Evolutionary conservation across 1,140 invertebrate species (phyloP).

Genomic region (Nilaparvata lugens): DNA sequence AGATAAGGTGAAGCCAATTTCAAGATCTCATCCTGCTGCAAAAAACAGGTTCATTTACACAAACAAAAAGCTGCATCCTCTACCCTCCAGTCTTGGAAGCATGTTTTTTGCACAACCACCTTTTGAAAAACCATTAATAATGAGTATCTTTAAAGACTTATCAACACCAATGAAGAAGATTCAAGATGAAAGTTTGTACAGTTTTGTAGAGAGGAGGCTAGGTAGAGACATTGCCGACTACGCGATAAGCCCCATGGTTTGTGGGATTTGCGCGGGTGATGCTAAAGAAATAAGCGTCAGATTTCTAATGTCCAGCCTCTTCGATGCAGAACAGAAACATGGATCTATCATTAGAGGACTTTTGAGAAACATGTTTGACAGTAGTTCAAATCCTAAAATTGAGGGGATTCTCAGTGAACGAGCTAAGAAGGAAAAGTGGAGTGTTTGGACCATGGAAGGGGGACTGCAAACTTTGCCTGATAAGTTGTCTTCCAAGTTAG

Average conservation of each 20-base stretch:
- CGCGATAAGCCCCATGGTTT: conserved; percentile 73
- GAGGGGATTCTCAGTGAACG: conserved; percentile 34
- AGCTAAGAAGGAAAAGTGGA: conserved; percentile 63
- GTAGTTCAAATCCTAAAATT: conserved; percentile 15
- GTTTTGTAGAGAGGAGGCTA: conserved; percentile 72
- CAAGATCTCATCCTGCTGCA: conserved; percentile 48
- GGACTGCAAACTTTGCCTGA: conserved; percentile 68
- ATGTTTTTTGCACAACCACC: conserved; percentile 57
- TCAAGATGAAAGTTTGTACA: conserved; percentile 76
- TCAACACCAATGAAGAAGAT: conserved; percentile 35
- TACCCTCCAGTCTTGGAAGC: conserved; percentile 54
- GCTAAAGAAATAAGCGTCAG: conserved; percentile 79
- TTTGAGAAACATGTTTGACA: conserved; percentile 36
- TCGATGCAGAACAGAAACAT: conserved; percentile 72
- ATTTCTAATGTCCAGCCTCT: conserved; percentile 67
- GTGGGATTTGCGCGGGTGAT: conserved; percentile 88
- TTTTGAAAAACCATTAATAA: conserved; percentile 63
- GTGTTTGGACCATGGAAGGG: conserved; percentile 64
- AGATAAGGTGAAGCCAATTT: conserved; percentile 50
- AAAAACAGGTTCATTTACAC: conserved; percentile 70
- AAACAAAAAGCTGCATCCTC: conserved; percentile 54
- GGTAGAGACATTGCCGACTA: conserved; percentile 79
- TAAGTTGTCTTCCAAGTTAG: conserved; percentile 46
- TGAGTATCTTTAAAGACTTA: conserved; percentile 55
- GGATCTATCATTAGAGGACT: conserved; percentile 69